Evolutionary conservation across 2,113 vertebrate species (phyloP).

Genomic region (Beaufortia kweichowensis): DNA sequence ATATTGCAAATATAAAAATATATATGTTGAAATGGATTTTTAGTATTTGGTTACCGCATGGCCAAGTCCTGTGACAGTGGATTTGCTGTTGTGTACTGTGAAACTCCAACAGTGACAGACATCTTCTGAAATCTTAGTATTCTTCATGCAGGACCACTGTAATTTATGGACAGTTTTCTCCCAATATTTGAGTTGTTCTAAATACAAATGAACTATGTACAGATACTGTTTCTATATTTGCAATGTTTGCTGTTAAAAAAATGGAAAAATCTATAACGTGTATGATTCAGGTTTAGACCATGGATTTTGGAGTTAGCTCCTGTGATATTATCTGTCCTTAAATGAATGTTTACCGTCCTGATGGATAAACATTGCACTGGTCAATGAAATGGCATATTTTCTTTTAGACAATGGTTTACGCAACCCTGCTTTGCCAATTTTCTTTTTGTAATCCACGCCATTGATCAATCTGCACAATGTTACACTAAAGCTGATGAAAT

Average conservation of each 20-base stretch:
- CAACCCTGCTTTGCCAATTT: slow-evolving; percentile 48
- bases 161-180: slow-evolving; percentile 61
- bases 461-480: slow-evolving; percentile 59
- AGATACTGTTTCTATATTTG: slow-evolving; percentile 97
- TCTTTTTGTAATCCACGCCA: slow-evolving; percentile 50
- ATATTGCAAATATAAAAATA: slow-evolving; percentile 74
- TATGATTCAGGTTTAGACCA: slow-evolving; percentile 83
- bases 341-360: slow-evolving; percentile 63
- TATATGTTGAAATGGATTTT: slow-evolving; percentile 76
- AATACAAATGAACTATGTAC: slow-evolving; percentile 78
- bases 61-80: slow-evolving; percentile 88
- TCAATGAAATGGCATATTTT: slow-evolving; percentile 63
- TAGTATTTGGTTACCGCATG: slow-evolving; percentile 82
- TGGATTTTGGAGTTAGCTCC: slow-evolving; percentile 73
- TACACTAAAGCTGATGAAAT: slow-evolving; percentile 49
- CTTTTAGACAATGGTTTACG: slow-evolving; percentile 56
- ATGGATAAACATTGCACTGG: slow-evolving; percentile 65
- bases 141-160: slow-evolving; percentile 67
- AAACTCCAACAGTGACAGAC: slow-evolving; percentile 64
- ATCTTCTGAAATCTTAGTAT: slow-evolving; percentile 72
- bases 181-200: slow-evolving; percentile 70
- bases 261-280: slow-evolving; percentile 71
- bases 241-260: slow-evolving; percentile 90
- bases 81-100: slow-evolving; percentile 87
- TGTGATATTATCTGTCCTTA: slow-evolving; percentile 63